These are phyloP conservation scores for Dendrolimus pini DNA, from an alignment of 2,888 invertebrate genomes.

Conservation along the genomic window DNA sequence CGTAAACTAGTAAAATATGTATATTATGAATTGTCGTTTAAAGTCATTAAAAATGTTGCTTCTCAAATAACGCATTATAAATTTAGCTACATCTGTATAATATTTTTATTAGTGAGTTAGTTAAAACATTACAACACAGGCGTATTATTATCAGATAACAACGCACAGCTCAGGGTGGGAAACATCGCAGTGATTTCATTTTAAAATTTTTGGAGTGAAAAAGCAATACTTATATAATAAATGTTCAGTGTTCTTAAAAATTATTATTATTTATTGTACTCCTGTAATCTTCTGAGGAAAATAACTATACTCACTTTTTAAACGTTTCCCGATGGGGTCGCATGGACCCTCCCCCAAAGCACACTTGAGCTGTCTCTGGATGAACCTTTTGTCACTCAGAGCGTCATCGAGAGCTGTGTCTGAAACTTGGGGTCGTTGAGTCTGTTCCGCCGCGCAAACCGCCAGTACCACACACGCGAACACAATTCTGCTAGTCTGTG, in stretches of 20 bases:
- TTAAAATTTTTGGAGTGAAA: neutral
- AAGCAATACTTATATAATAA: neutral
- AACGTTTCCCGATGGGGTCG: conserved; percentile 81
- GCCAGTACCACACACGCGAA: conserved; percentile 15
- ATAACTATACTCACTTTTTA: conserved; percentile 78
- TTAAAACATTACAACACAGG: too few species aligned
- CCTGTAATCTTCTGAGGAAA: too few species aligned
- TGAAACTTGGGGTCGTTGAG: conserved; percentile 78
- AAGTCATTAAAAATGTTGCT: too few species aligned
- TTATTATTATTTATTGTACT: neutral
- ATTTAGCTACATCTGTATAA: too few species aligned
- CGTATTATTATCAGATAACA: too few species aligned
- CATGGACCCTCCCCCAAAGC: conserved; percentile 84
- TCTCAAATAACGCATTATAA: too few species aligned
- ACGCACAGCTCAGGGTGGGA: too few species aligned
- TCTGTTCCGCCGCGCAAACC: conserved; percentile 45
- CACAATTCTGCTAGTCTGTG: conserved; percentile 7
- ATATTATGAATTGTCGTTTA: too few species aligned
- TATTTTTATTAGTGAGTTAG: too few species aligned
- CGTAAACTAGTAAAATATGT: too few species aligned
- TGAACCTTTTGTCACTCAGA: conserved; percentile 78
- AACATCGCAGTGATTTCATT: too few species aligned
- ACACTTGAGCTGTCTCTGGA: conserved; percentile 82
- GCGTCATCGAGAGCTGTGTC: conserved; percentile 60
- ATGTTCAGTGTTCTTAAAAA: neutral